phyloP scores from a whole-genome alignment of 2,888 invertebrate genomes.

The Ferrisia virgata region DNA sequence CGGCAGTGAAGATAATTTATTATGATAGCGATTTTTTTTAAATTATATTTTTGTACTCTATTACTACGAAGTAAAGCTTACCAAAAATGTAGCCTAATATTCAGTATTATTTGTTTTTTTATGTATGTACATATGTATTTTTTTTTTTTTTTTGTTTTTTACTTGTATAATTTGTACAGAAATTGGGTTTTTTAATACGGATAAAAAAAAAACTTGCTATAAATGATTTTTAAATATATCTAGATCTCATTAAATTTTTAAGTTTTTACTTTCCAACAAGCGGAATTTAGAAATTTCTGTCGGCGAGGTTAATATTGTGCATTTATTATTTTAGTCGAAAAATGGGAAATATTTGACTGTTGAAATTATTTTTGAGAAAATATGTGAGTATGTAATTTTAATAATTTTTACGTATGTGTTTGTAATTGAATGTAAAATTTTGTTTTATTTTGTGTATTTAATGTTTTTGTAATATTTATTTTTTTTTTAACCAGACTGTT shows the following conservation, averaged over 20 bases:
- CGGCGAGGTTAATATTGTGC: neutral
- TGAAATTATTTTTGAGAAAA: neutral
- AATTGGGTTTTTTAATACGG: neutral
- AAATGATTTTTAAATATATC: no score
- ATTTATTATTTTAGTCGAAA: neutral
- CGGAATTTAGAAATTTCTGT: neutral
- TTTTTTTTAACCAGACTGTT: no score
- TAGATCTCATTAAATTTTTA: neutral
- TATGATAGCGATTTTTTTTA: neutral
- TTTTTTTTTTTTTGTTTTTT: neutral
- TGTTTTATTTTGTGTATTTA: no score
- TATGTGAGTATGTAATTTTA: neutral
- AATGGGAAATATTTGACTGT: neutral
- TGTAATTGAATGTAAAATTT: slow-evolving; percentile 63
- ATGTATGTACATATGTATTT: no score
- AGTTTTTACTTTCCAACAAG: neutral
- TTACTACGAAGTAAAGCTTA: neutral
- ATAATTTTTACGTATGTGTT: slow-evolving; percentile 38
- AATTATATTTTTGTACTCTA: neutral
- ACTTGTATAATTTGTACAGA: neutral
- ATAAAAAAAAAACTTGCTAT: neutral
- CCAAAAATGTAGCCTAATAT: neutral
- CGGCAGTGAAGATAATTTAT: slow-evolving; percentile 37
- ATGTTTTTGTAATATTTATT: no score
- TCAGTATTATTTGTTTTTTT: slow-evolving; percentile 2